Conservation (phyloP, 2,797 vertebrate genomes). For the Phataginus tetradactyla region DNA sequence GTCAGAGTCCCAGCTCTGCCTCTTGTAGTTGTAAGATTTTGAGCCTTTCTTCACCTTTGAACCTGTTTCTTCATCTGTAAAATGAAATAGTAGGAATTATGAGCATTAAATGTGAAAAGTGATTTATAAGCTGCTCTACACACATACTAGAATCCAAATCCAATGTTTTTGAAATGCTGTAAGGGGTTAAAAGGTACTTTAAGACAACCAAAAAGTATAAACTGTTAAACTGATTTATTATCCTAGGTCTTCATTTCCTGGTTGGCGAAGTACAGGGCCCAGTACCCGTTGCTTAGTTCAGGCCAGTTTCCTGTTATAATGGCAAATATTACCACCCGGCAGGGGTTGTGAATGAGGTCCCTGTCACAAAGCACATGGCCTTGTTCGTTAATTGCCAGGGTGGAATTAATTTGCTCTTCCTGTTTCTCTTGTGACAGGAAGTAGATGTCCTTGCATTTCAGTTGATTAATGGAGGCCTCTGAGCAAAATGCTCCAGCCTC, state of each 20-base stretch:
- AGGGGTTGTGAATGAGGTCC: conserved; percentile 85
- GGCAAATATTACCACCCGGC: conserved; percentile 86
- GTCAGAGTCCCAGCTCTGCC: neutral
- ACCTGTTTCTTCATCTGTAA: conserved; percentile 34
- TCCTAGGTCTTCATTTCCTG: conserved; percentile 73
- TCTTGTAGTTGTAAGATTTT: neutral
- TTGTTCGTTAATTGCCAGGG: conserved; percentile 87
- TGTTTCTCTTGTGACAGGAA: conserved; percentile 86
- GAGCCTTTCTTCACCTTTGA: conserved; percentile 41
- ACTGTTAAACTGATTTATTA: conserved; percentile 76
- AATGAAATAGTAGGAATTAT: neutral
- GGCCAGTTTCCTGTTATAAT: conserved; percentile 87
- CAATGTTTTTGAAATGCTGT: conserved; percentile 31
- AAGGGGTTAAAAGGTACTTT: conserved; percentile 63
- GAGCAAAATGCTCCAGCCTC: conserved; percentile 82
- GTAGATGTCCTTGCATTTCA: conserved; percentile 87
- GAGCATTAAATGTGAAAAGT: conserved; percentile 44
- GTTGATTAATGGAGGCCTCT: conserved; percentile 86
- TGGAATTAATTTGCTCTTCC: conserved; percentile 90
- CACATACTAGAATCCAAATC: neutral
- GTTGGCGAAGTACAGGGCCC: conserved; percentile 66
- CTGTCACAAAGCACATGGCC: conserved; percentile 85
- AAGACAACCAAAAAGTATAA: conserved; percentile 52
- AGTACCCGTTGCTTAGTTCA: conserved; percentile 77
- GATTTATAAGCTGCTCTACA: conserved; percentile 52